Base-by-base conservation (phyloP, 2,797 vertebrate genomes). In the Epinephelus coioides region DNA sequence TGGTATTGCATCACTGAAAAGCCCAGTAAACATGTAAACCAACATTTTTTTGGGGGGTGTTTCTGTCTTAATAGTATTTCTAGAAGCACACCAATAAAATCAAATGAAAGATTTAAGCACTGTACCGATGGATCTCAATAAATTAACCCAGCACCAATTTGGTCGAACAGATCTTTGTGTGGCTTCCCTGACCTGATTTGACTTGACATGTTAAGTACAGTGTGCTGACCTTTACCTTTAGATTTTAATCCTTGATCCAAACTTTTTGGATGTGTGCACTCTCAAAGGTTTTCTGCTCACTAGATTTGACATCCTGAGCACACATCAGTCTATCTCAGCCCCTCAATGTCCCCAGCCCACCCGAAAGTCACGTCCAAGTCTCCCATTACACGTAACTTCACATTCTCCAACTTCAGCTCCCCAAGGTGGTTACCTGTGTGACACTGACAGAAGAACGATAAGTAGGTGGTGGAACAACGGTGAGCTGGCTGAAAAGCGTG, bases 391-490 rank as follows among this genome's bases (percentile, higher is more conserved):
- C 6, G 1, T 12, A 80, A 57, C 73, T 49, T 74, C n/a, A 54
- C 54, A 53, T 69, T 57, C 54, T 65, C 21, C 18, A 82, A 30
- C 55, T 57, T 70, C 14, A 54, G 34, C 23, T 68, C 63, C 69
- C 63, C 34, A 55, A 63, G 50, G 69, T 62, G 57, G 27, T 54
- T 67, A 23, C 25, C 43, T 47, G 53, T 4, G 44, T 38, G 44
- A 59, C 55, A 13, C 61, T 67, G 73, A 76, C 51, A 54, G 72
- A 76, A 46, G 49, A 60, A 40, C 5, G 7, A 57, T 44, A 64
- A 56, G 59, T 67, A 40, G 27, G 60, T 55, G 69, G 63, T 65
- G 70, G 57, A 79, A 67, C 70, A 77, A 43, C 54, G 44, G 66
- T 72, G 53, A 75, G 38, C 47, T 19, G 15, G 56, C 2, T 60